phyloP scores from a whole-genome alignment of 2,113 vertebrate genomes.

The Cephalopholis sonnerati region DNA sequence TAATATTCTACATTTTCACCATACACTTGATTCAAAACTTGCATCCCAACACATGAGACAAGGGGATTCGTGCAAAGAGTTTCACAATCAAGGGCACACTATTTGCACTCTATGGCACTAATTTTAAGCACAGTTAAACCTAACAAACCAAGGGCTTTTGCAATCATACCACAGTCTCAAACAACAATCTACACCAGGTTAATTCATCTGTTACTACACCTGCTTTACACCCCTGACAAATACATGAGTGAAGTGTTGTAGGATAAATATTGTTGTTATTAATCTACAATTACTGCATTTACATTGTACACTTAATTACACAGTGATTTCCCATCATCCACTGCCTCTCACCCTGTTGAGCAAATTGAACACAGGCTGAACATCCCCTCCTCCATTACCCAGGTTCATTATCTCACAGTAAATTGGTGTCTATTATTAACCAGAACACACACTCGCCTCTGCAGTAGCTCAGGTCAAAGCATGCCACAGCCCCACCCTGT shows the following conservation, averaged over 20 bases:
- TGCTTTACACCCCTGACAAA: neutral
- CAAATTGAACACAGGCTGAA: constrained; percentile 32
- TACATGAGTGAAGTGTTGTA: neutral
- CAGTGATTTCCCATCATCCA: constrained; percentile 13
- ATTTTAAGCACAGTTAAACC: neutral
- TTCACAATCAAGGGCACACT: neutral
- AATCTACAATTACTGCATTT: neutral
- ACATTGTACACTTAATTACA: neutral
- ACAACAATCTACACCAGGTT: neutral
- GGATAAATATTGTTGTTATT: neutral
- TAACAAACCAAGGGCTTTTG: neutral
- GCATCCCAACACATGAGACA: neutral
- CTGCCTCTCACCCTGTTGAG: constrained; percentile 18
- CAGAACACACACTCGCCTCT: constrained; percentile 22
- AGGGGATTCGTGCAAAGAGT: neutral
- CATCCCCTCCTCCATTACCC: constrained; percentile 27
- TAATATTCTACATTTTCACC: neutral
- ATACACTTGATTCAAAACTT: neutral
- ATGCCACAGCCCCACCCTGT: neutral
- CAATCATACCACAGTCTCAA: constrained; percentile 6
- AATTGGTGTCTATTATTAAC: constrained; percentile 68
- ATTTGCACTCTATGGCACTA: neutral
- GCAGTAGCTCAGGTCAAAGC: constrained; percentile 26
- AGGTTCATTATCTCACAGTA: constrained; percentile 58
- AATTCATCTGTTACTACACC: neutral